phyloP scores from a whole-genome alignment of 2,797 vertebrate genomes.

The Cetoscarus ocellatus region DNA sequence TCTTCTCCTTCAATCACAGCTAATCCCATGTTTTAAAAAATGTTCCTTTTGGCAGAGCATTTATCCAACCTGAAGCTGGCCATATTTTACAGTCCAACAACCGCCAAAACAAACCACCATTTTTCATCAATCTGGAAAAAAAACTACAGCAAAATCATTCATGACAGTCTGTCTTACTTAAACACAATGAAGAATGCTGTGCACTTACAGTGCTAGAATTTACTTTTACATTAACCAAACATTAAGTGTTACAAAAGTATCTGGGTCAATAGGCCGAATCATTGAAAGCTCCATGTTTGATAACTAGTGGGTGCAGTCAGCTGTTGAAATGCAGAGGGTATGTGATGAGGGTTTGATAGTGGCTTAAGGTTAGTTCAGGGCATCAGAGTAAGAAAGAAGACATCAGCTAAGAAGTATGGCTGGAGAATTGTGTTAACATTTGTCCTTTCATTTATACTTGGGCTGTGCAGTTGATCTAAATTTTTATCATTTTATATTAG shows the following conservation, averaged over 20 bases:
- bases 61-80: no score
- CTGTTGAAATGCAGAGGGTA: slow-evolving; percentile 7
- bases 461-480: no score
- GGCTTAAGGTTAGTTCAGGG: slow-evolving; percentile 4
- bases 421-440: not conserved
- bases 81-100: no score
- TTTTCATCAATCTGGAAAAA: no score
- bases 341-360: not conserved
- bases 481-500: no score
- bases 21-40: no score
- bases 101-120: no score
- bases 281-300: not conserved
- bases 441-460: not conserved
- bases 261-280: not conserved
- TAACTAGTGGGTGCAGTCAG: not conserved
- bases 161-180: no score
- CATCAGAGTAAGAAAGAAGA: not conserved
- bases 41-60: no score
- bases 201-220: not conserved
- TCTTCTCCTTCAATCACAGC: no score
- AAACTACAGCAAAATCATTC: no score
- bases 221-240: slow-evolving; percentile 6
- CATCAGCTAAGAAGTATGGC: not conserved
- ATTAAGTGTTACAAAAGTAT: slow-evolving; percentile 5
- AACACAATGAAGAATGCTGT: not conserved